Evolutionary conservation across 2,797 vertebrate species (phyloP).

Genomic region (Buphagus erythrorhynchus): DNA sequence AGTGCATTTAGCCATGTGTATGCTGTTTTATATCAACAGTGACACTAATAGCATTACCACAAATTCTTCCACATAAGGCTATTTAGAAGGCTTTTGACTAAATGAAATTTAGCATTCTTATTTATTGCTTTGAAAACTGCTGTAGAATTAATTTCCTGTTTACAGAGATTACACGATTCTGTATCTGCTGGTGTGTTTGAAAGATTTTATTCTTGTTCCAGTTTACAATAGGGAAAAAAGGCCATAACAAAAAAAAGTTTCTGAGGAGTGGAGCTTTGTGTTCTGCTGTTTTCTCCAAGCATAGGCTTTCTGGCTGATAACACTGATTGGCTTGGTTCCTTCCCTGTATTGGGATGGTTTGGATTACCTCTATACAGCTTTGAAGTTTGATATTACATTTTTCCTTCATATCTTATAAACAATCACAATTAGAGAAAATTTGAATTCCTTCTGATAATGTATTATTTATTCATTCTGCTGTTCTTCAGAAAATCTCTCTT

Average conservation of each 20-base stretch:
- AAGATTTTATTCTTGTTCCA: not conserved
- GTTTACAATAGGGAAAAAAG: not conserved
- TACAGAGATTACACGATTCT: not conserved
- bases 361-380: not conserved
- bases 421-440: not conserved
- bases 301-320: not conserved
- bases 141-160: not conserved
- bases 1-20: not conserved
- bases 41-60: conserved; percentile 4
- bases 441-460: not conserved
- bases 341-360: not conserved
- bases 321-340: not conserved
- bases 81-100: conserved; percentile 4
- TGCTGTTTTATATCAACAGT: not conserved
- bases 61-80: not conserved
- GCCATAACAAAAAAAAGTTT: not conserved
- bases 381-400: not conserved
- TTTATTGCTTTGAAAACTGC: conserved; percentile 18
- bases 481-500: not conserved
- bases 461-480: not conserved
- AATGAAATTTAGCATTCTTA: not conserved
- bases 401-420: not conserved
- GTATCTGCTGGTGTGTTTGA: not conserved
- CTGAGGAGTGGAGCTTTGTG: not conserved
- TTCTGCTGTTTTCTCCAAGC: not conserved